Evolutionary conservation across 2,888 invertebrate species (phyloP).

Genomic region (Microplitis manilae): DNA sequence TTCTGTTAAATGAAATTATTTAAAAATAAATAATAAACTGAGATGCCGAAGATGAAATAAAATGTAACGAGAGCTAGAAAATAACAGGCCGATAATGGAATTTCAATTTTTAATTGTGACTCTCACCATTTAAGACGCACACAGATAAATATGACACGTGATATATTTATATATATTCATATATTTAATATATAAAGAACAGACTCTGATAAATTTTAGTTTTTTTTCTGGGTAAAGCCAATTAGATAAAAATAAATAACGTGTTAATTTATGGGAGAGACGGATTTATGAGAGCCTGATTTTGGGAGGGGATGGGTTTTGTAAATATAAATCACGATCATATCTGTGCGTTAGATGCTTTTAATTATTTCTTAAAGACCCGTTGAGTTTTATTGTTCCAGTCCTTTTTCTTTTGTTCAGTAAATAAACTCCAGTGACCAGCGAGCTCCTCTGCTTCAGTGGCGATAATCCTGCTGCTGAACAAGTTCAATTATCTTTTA

Average conservation of each 20-base stretch:
- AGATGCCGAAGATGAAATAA: no score
- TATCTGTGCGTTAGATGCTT: not conserved
- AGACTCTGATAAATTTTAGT: slow-evolving; percentile 54
- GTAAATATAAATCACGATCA: slow-evolving; percentile 30
- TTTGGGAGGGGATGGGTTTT: slow-evolving; percentile 55
- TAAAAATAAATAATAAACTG: no score
- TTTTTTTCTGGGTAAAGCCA: no score
- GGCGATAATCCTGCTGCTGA: slow-evolving; percentile 64
- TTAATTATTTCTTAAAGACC: not conserved
- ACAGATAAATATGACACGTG: slow-evolving; percentile 71
- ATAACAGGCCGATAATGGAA: slow-evolving; percentile 66
- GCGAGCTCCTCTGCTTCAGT: slow-evolving; percentile 23
- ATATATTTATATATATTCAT: slow-evolving; percentile 47
- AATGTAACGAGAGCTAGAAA: slow-evolving; percentile 67
- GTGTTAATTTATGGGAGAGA: slow-evolving; percentile 1
- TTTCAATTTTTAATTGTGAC: slow-evolving; percentile 66
- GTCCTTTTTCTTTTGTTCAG: slow-evolving; percentile 62
- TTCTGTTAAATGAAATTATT: no score
- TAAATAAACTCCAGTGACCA: slow-evolving; percentile 53
- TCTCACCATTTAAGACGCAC: slow-evolving; percentile 71
- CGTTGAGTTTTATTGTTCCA: slow-evolving; percentile 55
- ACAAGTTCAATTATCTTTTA: slow-evolving; percentile 70
- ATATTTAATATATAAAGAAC: no score
- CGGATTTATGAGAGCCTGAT: slow-evolving; percentile 61
- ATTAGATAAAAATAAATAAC: not conserved